phyloP scores from a whole-genome alignment of 2,797 vertebrate species.

The Neosilurus hyrtlii region DNA sequence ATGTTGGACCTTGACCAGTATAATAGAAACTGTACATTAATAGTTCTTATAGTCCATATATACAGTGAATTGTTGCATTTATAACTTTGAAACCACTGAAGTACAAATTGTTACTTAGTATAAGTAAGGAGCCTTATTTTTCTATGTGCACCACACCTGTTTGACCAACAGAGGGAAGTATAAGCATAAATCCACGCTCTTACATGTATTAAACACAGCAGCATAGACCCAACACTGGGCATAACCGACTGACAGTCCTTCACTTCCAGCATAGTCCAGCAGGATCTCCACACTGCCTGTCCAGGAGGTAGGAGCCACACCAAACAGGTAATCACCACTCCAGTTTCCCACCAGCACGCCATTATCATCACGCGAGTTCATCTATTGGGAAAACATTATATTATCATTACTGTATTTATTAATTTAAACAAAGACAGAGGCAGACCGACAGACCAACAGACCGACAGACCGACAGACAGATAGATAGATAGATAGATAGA shows the following conservation, averaged over 20 bases:
- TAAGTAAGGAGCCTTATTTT: neutral
- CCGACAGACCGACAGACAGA: neutral
- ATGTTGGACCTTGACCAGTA: neutral
- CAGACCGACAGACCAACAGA: neutral
- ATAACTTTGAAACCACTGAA: neutral
- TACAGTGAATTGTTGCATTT: neutral
- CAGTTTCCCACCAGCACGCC: slow-evolving; percentile 90
- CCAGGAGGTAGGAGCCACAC: slow-evolving; percentile 92
- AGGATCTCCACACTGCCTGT: slow-evolving; percentile 94
- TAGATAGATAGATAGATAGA: slow-evolving; percentile 3
- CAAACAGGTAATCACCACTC: slow-evolving; percentile 83
- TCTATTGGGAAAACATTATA: slow-evolving; percentile 62
- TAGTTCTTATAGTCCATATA: neutral
- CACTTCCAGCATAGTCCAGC: slow-evolving; percentile 73
- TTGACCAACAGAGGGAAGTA: slow-evolving; percentile 24
- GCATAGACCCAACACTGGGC: slow-evolving; percentile 98
- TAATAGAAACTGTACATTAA: neutral
- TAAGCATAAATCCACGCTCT: slow-evolving; percentile 56
- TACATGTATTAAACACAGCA: slow-evolving; percentile 93
- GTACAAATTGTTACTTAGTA: neutral
- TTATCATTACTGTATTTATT: neutral
- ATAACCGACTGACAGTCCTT: slow-evolving; percentile 78
- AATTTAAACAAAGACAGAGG: neutral
- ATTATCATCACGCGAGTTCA: slow-evolving; percentile 87
- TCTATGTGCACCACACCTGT: neutral